Evolutionary conservation across 2,113 vertebrate genomes (phyloP).

Genomic region (Terrapene triunguis): DNA sequence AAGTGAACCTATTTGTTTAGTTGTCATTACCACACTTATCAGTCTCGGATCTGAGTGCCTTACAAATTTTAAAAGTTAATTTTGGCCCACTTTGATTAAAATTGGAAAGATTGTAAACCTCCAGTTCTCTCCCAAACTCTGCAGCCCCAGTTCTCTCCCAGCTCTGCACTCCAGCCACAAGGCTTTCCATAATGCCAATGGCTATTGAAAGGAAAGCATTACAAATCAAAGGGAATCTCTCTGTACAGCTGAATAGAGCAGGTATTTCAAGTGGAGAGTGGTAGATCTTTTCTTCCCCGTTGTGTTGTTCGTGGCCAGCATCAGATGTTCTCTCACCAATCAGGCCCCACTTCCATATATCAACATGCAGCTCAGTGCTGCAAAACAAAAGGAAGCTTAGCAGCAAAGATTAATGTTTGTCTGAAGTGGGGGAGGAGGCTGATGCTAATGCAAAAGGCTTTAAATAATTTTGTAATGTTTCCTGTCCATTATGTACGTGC

Average conservation of each 20-base stretch:
- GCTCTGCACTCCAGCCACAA: background rate
- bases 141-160: background rate
- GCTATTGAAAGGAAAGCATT: background rate
- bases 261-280: slow-evolving; percentile 4
- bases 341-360: background rate
- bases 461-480: background rate
- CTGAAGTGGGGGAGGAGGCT: background rate
- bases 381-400: slow-evolving; percentile 41
- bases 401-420: slow-evolving; percentile 20
- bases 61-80: background rate
- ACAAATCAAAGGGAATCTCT: slow-evolving; percentile 2
- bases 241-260: background rate
- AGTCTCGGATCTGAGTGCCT: background rate
- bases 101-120: background rate
- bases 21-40: background rate
- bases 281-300: slow-evolving; percentile 17
- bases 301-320: slow-evolving; percentile 39
- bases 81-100: background rate
- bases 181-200: background rate
- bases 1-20: slow-evolving; percentile 14
- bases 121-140: too few species aligned
- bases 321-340: slow-evolving; percentile 23
- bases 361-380: slow-evolving; percentile 7
- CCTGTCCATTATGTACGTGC: background rate
- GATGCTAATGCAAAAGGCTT: background rate